Percentiles rank a stretch among this genome's conserved stretches.
Evolutionary conservation across 2,888 invertebrate genomes (phyloP).

Genomic region (Folsomia manolachei): DNA sequence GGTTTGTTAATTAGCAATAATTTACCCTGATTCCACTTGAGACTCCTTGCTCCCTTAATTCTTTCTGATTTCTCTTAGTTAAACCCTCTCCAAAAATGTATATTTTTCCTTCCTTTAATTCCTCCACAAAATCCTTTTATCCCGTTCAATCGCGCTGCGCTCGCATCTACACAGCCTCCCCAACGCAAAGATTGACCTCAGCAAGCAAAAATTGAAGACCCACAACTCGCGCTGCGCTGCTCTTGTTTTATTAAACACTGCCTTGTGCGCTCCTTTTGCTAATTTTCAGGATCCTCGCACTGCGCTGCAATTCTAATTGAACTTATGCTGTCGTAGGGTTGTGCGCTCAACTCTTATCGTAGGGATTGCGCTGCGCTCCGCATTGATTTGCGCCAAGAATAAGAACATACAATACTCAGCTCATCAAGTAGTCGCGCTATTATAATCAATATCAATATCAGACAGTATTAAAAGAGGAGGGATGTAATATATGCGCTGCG

Average conservation of each 20-base stretch:
- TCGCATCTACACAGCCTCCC: neutral
- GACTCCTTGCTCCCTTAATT: neutral
- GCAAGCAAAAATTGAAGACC: neutral
- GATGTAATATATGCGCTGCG: constrained; percentile 6
- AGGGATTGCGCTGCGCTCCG: neutral
- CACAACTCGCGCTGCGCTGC: neutral
- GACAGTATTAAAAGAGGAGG: neutral
- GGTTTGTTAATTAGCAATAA: no score
- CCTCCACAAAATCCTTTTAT: neutral
- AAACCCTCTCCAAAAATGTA: neutral
- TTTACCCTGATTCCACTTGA: neutral
- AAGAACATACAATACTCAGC: no score
- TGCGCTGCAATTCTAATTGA: neutral
- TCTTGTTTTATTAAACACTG: neutral
- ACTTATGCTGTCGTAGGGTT: neutral
- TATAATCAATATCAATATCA: no score
- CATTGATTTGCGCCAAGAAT: neutral
- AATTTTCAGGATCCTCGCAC: constrained; percentile 1
- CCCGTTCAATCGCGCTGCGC: neutral
- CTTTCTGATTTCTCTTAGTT: neutral
- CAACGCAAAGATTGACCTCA: neutral
- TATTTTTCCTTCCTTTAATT: neutral
- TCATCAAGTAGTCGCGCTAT: no score
- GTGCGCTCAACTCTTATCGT: constrained; percentile 1
- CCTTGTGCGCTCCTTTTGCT: constrained; percentile 2